Evolutionary conservation across 2,797 vertebrate genomes (phyloP).

Genomic region (Enteromius fasciolatus): DNA sequence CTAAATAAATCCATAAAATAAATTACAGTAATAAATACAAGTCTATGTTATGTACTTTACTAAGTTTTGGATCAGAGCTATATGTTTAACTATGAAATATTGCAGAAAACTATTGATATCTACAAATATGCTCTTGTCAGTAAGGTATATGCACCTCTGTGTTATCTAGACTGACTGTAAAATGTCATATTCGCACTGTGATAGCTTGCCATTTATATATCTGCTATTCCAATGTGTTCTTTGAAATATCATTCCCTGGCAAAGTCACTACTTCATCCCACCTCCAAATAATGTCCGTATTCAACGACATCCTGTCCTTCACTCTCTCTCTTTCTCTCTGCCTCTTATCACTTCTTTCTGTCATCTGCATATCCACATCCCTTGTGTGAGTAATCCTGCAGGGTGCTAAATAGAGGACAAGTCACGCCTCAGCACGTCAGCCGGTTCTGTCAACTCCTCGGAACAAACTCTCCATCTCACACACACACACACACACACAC

Average conservation of each 20-base stretch:
- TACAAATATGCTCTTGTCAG: not conserved
- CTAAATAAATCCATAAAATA: not conserved
- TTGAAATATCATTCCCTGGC: constrained; percentile 53
- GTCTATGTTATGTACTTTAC: not conserved
- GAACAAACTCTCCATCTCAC: constrained; percentile 17
- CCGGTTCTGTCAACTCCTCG: constrained; percentile 50
- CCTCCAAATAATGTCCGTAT: constrained; percentile 26
- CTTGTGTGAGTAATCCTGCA: constrained; percentile 64
- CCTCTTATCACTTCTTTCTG: constrained; percentile 61
- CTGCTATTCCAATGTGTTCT: constrained; percentile 10
- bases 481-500: constrained; percentile 15
- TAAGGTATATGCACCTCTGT: not conserved
- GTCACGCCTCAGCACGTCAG: constrained; percentile 55
- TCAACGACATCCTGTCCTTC: constrained; percentile 45
- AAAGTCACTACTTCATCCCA: constrained; percentile 55
- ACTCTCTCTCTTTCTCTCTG: constrained; percentile 53
- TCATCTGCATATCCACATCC: constrained; percentile 60
- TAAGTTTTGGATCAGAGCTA: not conserved
- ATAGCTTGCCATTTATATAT: constrained; percentile 40
- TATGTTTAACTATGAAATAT: not conserved
- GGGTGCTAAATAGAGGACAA: constrained; percentile 64
- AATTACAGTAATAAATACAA: not conserved
- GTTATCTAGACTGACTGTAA: constrained; percentile 63
- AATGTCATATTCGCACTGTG: constrained; percentile 73
- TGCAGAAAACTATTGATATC: not conserved